Conservation (phyloP, 2,113 vertebrate species). For the Prochilodus magdalenae region DNA sequence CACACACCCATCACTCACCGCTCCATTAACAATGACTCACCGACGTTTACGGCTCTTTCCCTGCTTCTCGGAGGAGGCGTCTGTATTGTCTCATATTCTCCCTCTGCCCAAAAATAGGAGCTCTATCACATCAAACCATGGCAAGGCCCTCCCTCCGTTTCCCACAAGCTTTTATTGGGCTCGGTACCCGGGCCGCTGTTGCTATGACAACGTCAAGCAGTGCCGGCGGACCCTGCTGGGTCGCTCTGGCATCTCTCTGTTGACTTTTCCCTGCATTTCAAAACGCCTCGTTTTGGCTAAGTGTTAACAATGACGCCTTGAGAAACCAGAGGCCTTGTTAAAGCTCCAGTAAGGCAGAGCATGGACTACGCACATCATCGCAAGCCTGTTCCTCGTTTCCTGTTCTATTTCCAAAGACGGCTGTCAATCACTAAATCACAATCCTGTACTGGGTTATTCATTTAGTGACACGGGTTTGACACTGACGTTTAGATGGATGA, state of each 20-base stretch:
- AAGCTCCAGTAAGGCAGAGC: background rate
- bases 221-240: slow-evolving; percentile 37
- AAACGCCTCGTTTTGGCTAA: background rate
- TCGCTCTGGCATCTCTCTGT: slow-evolving; percentile 56
- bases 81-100: slow-evolving; percentile 23
- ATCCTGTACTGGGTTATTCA: too few species aligned
- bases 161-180: slow-evolving; percentile 35
- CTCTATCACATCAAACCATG: slow-evolving; percentile 23
- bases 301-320: background rate
- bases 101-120: slow-evolving; percentile 20
- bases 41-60: background rate
- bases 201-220: slow-evolving; percentile 69
- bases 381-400: too few species aligned
- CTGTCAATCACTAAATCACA: too few species aligned
- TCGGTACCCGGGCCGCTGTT: slow-evolving; percentile 65
- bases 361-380: too few species aligned
- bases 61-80: slow-evolving; percentile 14
- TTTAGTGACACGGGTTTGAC: too few species aligned
- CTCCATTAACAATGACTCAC: slow-evolving; percentile 18
- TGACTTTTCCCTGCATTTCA: slow-evolving; percentile 38
- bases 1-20: background rate
- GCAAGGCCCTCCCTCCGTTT: slow-evolving; percentile 11
- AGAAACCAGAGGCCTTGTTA: background rate
- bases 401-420: too few species aligned
- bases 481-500: too few species aligned